Conservation (phyloP, 92 coral and sea anemone genomes). For the Blastomussa wellsi region DNA sequence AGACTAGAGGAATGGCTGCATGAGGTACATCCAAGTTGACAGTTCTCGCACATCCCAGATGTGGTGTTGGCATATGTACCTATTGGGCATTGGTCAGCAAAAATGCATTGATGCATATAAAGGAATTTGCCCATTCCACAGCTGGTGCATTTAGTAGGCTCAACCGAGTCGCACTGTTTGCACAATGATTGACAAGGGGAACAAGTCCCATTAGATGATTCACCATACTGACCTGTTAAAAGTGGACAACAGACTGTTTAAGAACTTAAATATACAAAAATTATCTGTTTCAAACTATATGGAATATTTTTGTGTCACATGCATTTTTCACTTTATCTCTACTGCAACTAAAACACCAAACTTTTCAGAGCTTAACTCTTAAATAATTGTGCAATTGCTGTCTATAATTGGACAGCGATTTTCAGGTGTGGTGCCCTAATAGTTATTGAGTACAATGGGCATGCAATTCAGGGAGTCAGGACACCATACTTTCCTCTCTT, state of each 20-base stretch:
- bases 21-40: conserved; percentile 67
- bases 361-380: no score
- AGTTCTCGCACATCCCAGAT: conserved; percentile 57
- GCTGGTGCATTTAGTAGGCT: conserved; percentile 74
- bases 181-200: conserved; percentile 68
- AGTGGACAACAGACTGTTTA: background rate
- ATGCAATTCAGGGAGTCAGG: no score
- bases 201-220: conserved; percentile 71
- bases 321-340: no score
- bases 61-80: conserved; percentile 67
- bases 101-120: conserved; percentile 59
- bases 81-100: conserved; percentile 59
- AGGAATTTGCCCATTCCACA: conserved; percentile 66
- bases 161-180: conserved; percentile 65
- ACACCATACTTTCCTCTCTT: background rate
- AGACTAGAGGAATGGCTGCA: conserved; percentile 59
- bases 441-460: background rate
- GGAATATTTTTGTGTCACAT: background rate
- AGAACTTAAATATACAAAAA: background rate
- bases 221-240: conserved; percentile 66
- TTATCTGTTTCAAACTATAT: background rate
- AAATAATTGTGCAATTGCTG: no score
- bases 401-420: background rate
- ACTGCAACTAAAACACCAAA: no score
- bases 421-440: background rate